Base-by-base conservation (phyloP, 2,797 vertebrate species). In the Melanotaenia maccullochi region DNA sequence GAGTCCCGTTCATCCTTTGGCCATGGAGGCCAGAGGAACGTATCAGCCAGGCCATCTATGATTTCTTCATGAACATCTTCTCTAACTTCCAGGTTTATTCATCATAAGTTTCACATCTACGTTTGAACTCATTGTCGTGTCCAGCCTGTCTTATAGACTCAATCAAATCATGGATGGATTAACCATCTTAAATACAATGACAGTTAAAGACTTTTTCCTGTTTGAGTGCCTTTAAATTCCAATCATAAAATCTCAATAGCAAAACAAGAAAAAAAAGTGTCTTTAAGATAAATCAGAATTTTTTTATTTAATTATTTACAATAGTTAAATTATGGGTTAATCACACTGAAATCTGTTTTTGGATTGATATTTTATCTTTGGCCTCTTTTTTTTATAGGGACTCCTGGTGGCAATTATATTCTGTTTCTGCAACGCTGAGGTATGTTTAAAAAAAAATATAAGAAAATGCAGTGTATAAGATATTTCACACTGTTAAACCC, bases 341-440 rank as follows among this genome's bases (percentile, higher is more conserved):
- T 74, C 33, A 58, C 12, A 47, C 25, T 44, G 8, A 55, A 30
- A 68, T 67, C 24, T 72, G 58, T 81, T 66, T 40, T 24, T 44
- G 3, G 25, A 56, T 57, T 22, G 16, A 80, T 73, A 60, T 61
- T 73, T 64, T 22, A 76, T 78, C 7, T 47, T 3, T 58, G 18
- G 54, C 7, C 0, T 72, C 16, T 83, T 51, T 67, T 62, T 90
- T 82, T 71, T 4, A 76, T 44, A 96, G 95, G 95, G 95, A 44
- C 78, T 96, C 32, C 74, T 95, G 81, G 95, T 95, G 78, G 94
- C 95, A 18, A 86, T 94, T 63, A 94, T 95, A 75, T 94, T 94
- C 85, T 96, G 95, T 82, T 95, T 96, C 87, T 94, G 92, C 84
- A 96, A 96, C 54, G 73, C 79, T 75, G 95, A 96, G 94, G 95